Evolutionary conservation across 2,888 invertebrate species (phyloP).

Genomic region (Dasysyrphus tricinctus): DNA sequence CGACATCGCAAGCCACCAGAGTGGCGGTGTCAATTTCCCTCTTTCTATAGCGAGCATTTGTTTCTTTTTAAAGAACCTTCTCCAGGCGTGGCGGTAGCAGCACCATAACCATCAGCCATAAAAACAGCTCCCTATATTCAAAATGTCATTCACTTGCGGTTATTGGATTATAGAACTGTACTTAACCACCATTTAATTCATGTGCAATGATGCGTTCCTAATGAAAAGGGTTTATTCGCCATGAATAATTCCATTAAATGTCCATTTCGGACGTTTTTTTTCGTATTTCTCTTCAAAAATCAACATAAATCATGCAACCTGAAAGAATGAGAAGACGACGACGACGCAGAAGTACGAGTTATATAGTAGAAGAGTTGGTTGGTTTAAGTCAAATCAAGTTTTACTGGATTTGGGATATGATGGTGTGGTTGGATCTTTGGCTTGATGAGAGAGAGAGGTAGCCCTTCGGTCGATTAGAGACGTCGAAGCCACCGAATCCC

Average conservation of each 20-base stretch:
- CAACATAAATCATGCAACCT: slow-evolving; percentile 54
- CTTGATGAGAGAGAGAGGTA: slow-evolving; percentile 26
- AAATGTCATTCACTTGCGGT: slow-evolving; percentile 75
- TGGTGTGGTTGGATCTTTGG: slow-evolving; percentile 1
- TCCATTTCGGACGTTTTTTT: slow-evolving; percentile 54
- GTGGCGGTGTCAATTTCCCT: slow-evolving; percentile 62
- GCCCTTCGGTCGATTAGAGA: slow-evolving; percentile 44
- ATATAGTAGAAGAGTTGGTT: background rate
- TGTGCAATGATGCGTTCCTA: slow-evolving; percentile 69
- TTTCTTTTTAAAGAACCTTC: slow-evolving; percentile 1
- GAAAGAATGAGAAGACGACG: background rate
- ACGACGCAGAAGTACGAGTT: background rate
- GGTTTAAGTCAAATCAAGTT: slow-evolving; percentile 60
- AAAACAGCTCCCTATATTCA: slow-evolving; percentile 22
- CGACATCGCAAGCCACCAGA: background rate
- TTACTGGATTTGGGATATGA: slow-evolving; percentile 60
- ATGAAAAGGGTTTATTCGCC: slow-evolving; percentile 74
- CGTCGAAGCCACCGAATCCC: slow-evolving; percentile 35
- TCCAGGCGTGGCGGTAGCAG: slow-evolving; percentile 1
- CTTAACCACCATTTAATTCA: slow-evolving; percentile 72
- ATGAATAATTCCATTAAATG: slow-evolving; percentile 69
- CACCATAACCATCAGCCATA: background rate
- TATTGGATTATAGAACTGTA: slow-evolving; percentile 74
- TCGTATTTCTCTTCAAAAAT: slow-evolving; percentile 30
- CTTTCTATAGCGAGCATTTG: slow-evolving; percentile 37